phyloP scores from a whole-genome alignment of 2,888 invertebrate genomes.

The Netelia fuscicornis region DNA sequence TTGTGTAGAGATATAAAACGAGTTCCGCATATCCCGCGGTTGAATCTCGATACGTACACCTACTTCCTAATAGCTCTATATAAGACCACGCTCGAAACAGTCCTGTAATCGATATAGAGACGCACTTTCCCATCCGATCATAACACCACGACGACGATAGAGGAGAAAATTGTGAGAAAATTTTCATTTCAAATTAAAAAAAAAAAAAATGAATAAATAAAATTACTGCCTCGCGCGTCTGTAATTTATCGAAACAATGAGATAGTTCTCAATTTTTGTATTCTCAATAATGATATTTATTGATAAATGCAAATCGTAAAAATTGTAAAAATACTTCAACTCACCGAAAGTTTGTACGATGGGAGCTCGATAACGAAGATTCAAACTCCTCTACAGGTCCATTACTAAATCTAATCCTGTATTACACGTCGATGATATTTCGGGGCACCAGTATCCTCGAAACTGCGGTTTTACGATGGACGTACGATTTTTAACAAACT shows the following conservation, averaged over 20 bases:
- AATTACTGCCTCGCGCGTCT: not conserved
- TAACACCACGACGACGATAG: not conserved
- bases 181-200: not conserved
- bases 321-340: constrained; percentile 25
- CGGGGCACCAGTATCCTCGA: constrained; percentile 36
- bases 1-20: constrained; percentile 56
- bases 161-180: constrained; percentile 20
- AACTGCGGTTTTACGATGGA: not conserved
- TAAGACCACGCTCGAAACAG: constrained; percentile 32
- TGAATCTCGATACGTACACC: constrained; percentile 63
- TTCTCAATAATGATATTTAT: too few species aligned
- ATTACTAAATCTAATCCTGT: constrained; percentile 63
- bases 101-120: constrained; percentile 45
- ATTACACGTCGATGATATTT: constrained; percentile 32
- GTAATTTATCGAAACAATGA: not conserved
- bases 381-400: constrained; percentile 54
- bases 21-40: constrained; percentile 66
- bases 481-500: not conserved
- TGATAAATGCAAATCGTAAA: not conserved
- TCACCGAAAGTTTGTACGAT: constrained; percentile 51
- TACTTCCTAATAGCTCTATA: constrained; percentile 62
- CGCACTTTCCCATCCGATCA: constrained; percentile 26
- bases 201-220: not conserved
- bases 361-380: constrained; percentile 23
- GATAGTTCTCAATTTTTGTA: too few species aligned